These are phyloP conservation scores for Agrypnia vestita DNA, from an alignment of 1,140 invertebrate genomes.

Conservation along the genomic window DNA sequence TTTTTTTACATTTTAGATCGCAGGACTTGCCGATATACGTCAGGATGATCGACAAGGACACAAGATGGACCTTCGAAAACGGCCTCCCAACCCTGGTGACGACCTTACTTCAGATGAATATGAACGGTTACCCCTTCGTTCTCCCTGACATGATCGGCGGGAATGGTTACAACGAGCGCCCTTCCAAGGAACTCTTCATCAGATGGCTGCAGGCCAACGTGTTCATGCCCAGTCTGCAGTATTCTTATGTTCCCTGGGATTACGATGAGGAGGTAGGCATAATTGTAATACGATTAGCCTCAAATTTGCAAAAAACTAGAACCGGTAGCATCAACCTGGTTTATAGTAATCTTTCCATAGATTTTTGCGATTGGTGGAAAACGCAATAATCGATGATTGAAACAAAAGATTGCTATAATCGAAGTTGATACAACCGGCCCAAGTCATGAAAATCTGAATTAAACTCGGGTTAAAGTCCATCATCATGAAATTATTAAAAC, in stretches of 20 bases:
- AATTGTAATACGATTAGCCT: no score
- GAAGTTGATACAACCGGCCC: no score
- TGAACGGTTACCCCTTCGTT: conserved; percentile 83
- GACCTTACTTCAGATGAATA: conserved; percentile 78
- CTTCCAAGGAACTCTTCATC: conserved; percentile 80
- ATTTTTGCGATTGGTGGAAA: no score
- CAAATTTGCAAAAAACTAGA: no score
- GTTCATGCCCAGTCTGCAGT: conserved; percentile 85
- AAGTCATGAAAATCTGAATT: no score
- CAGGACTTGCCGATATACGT: conserved; percentile 81
- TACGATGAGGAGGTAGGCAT: conserved; percentile 75
- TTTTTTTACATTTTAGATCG: conserved; percentile 63
- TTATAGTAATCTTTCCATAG: no score
- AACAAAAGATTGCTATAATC: no score
- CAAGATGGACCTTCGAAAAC: conserved; percentile 79
- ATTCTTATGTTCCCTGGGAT: conserved; percentile 85
- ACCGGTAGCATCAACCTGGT: no score
- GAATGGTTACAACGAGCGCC: conserved; percentile 76
- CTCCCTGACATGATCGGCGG: conserved; percentile 86
- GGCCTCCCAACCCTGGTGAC: conserved; percentile 81
- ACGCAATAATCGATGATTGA: no score
- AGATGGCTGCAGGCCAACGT: conserved; percentile 84
- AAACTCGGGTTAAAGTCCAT: no score
- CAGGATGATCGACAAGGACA: conserved; percentile 85
- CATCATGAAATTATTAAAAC: no score